Conservation (phyloP, 1,140 invertebrate species). For the Nasonia longicornis region DNA sequence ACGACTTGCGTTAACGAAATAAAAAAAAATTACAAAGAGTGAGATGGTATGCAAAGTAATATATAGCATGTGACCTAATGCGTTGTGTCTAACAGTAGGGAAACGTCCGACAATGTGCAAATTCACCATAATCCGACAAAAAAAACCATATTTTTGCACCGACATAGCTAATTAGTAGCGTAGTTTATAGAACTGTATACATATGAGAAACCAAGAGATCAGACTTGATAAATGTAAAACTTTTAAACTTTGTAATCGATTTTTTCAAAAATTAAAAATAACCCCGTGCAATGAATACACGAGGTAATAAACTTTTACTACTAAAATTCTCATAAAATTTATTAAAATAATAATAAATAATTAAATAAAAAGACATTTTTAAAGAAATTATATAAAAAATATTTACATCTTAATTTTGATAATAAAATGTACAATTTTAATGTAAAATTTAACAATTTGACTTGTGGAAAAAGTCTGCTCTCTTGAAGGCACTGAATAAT, state of each 20-base stretch:
- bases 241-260: not conserved
- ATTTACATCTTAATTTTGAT: not conserved
- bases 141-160: constrained; percentile 50
- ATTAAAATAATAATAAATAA: too few relatives aligned
- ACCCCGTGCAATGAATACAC: not conserved
- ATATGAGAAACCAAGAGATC: constrained; percentile 16
- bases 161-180: constrained; percentile 28
- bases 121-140: constrained; percentile 41
- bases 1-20: constrained; percentile 9
- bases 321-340: not conserved
- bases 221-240: constrained; percentile 21
- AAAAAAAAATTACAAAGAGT: constrained; percentile 33
- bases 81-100: constrained; percentile 28
- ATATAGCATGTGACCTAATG: constrained; percentile 16
- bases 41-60: constrained; percentile 33
- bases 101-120: constrained; percentile 47
- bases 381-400: not conserved
- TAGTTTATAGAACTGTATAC: constrained; percentile 11
- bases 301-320: not conserved
- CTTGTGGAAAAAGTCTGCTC: constrained; percentile 16
- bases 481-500: constrained; percentile 5
- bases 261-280: not conserved
- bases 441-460: not conserved
- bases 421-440: constrained; percentile 2
- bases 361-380: not conserved